Base-by-base conservation (phyloP, 2,888 invertebrate species). In the Liopterus haemorrhoidalis region DNA sequence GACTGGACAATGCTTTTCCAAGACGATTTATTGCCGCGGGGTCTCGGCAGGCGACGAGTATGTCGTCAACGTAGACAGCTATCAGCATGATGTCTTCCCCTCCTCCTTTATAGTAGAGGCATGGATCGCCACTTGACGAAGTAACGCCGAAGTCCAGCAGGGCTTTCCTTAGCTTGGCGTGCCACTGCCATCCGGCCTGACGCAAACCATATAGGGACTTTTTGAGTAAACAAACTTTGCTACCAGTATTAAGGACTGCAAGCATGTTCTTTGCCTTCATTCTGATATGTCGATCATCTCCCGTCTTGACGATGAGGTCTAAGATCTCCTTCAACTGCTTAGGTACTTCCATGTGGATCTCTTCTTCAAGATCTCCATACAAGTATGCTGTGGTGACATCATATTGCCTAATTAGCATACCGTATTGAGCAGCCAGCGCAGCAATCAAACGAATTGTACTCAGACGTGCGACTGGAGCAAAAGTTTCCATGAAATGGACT, bases 161-260 rank as follows among this genome's bases (percentile, higher is more conserved):
- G 14, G 24, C 35, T 18, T 19, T 18, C 25, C 41, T 28, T 32
- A 52, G 49, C 42, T 50, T 51, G n/a, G 46, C 24, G 22, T 52
- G 47, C 52, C 49, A 54, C 9, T 20, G 33, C 9, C 51, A 43
- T n/a, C 46, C 47, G 14, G 36, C 37, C 45, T 51, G 53, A 20
- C 50, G 52, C 24, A 56, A 35, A 21, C 56, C 51, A 46, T 56
- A 58, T 11, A 57, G 38, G 14, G 43, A 31, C 22, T 52, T 54
- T 38, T 52, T 41, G 14, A 57, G 42, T 15, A 37, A 27, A 31
- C 52, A 53, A 14, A 53, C 46, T 35, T 48, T 44, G 20, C 20
- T 33, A 6, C 18, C 27, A 15, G n/a, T n/a, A n/a, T n/a, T n/a
- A n/a, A n/a, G n/a, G n/a, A n/a, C n/a, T n/a, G n/a, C n/a, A n/a